Base-by-base conservation (phyloP, 2,888 invertebrate genomes). In the Mesochorus sp. region DNA sequence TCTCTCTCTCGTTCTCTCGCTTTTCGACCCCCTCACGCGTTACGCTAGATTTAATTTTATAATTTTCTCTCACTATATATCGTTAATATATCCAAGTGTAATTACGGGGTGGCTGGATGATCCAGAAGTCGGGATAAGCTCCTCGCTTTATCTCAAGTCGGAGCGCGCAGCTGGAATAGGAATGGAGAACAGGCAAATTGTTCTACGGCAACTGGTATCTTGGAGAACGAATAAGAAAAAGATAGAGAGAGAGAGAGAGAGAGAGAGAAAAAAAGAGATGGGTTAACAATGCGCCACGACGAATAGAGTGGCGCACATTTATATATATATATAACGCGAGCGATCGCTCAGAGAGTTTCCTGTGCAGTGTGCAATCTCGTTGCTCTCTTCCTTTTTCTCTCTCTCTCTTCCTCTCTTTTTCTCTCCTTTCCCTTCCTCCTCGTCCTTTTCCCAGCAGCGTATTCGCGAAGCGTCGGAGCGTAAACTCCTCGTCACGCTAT, bases 81-180 rank as follows among this genome's bases (percentile, higher is more conserved):
- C 80, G 55, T 77, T 81, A 76, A 81, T 83, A 49, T n/a, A 76
- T 80, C 81, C 81, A 81, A 79, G 76, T 74, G 79, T 71, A 68
- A 76, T 74, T 71, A 37, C 55, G 31, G n/a, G 44, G 47, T 67
- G 61, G 53, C 70, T 67, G 75, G 71, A 79, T 64, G 66, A 61
- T 53, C 59, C 51, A 42, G 57, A 62, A 42, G 1, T 17, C 14
- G 28, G 31, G 10, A 42, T 2, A 37, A 37, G 3, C 8, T 2
- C n/a, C n/a, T 44, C 26, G 17, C 44, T 55, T 70, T 75, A 53
- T 39, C 53, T 39, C 49, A 44, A 72, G 49, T 57, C 17, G 37
- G 31, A 66, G 61, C 71, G 57, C n/a, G n/a, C n/a, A n/a, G 44
- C 57, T 74, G 31, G 26, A 37, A 47, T 67, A 72, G 67, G 72